Base-by-base conservation (phyloP, 2,888 invertebrate species). In the Eueremaeus valkanovi region DNA sequence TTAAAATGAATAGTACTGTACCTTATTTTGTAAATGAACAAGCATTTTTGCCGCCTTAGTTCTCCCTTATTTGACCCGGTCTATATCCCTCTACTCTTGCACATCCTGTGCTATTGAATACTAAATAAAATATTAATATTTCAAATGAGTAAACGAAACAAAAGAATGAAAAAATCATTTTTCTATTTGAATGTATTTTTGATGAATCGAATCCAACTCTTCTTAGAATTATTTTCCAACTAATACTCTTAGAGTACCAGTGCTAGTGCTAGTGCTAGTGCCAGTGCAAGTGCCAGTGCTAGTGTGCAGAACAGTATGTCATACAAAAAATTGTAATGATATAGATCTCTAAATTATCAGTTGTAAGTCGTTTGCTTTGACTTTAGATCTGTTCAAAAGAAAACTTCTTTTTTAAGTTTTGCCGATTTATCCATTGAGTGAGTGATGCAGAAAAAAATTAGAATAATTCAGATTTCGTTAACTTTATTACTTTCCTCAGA, bases 341-440 rank as follows among this genome's bases (percentile, higher is more conserved):
- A 63, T 31, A 16, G 29, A 63, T 63, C 63, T 63, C n/a, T 33
- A 63, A n/a, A 36, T 27, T 63, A 63, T 63, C 33, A 63, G 63
- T 63, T 63, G 31, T 31, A 63, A 63, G 63, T 63, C 63, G 33
- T 63, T 61, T 61, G 21, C 61, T 61, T 63, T 27, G 9, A 27
- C 29, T 61, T 5, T 63, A 63, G 33, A 27, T 11, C 27, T 13
- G 45, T 45, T 63, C 33, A 63, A 63, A 63, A n/a, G 31, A 63
- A 29, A 63, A 8, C 21, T 55, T 18, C 16, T 33, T 33, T 63
- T 36, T 33, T 55, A n/a, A 51, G 16, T 29, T 61, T 61, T 21
- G 31, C 61, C 61, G 61, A 33, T 9, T 29, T 24, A 16, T 21
- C 45, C 2, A 9, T 55, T 24, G 3, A 18, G n/a, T 9, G 5